Percentiles rank a stretch among this genome's conserved stretches.
phyloP scores from a whole-genome alignment of 2,797 vertebrate genomes.

The Peromyscus nudipes region DNA sequence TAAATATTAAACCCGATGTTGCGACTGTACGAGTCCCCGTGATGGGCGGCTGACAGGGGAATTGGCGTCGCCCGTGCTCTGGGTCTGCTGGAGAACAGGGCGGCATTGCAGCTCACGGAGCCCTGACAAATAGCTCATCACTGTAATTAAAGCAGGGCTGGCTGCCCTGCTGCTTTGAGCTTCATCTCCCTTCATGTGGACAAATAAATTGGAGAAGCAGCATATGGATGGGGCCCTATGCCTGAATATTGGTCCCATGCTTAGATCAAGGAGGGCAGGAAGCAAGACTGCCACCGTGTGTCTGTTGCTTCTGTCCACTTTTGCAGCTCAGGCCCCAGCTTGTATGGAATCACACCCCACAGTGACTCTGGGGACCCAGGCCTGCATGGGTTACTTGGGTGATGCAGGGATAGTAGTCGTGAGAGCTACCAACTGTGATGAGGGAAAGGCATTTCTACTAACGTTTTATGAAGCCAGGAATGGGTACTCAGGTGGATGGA shows the following conservation, averaged over 20 bases:
- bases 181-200: constrained; percentile 77
- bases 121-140: constrained; percentile 71
- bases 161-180: constrained; percentile 62
- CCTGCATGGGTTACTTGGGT: rapidly evolving
- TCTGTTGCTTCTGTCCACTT: neutral
- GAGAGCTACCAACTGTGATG: neutral
- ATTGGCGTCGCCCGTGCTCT: neutral
- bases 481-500: neutral
- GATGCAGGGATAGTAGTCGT: no score
- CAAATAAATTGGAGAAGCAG: constrained; percentile 83
- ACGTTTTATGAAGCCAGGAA: neutral
- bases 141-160: constrained; percentile 76
- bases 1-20: neutral
- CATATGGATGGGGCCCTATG: constrained; percentile 85
- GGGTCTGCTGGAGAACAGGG: constrained; percentile 39
- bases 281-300: constrained; percentile 50
- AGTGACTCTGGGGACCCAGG: rapidly evolving
- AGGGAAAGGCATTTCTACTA: neutral
- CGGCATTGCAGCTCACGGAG: neutral
- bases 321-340: constrained; percentile 6
- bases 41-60: neutral
- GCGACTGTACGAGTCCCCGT: neutral
- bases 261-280: constrained; percentile 77
- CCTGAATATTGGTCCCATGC: constrained; percentile 69
- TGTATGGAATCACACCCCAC: neutral